Percentiles rank a stretch among this genome's conserved stretches.
Evolutionary conservation across 2,113 vertebrate species (phyloP).

Genomic region (Colinus virginianus): DNA sequence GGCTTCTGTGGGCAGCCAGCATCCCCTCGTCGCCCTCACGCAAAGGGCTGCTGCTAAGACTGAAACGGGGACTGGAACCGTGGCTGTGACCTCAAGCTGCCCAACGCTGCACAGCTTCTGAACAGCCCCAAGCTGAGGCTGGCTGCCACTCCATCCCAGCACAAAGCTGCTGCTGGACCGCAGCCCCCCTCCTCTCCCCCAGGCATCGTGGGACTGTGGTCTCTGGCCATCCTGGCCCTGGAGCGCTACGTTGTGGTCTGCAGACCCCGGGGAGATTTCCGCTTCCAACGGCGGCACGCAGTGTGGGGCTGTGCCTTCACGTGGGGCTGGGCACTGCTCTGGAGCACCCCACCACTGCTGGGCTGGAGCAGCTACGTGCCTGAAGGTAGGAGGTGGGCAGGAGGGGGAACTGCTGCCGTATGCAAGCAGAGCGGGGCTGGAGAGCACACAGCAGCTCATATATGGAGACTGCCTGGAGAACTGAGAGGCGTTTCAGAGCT

Average conservation of each 20-base stretch:
- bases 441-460: neutral
- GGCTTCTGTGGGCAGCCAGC: no score
- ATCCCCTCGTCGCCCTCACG: no score
- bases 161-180: rapidly evolving
- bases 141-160: neutral
- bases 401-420: rapidly evolving
- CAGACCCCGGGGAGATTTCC: slow-evolving; percentile 73
- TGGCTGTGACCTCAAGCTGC: no score
- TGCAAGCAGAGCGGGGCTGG: neutral
- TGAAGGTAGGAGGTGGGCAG: slow-evolving; percentile 44
- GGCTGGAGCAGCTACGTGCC: slow-evolving; percentile 79
- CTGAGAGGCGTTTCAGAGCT: neutral
- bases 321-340: slow-evolving; percentile 70
- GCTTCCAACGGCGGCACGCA: slow-evolving; percentile 61
- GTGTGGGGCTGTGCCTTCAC: slow-evolving; percentile 66
- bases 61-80: no score
- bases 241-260: slow-evolving; percentile 74
- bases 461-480: neutral
- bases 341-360: slow-evolving; percentile 69
- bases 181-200: neutral
- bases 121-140: neutral
- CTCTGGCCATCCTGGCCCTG: slow-evolving; percentile 74
- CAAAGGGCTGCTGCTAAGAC: no score
- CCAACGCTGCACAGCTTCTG: no score
- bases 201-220: slow-evolving; percentile 79